Evolutionary conservation across 92 coral and sea anemone genomes (phyloP).

Genomic region (Paramuricea clavata): DNA sequence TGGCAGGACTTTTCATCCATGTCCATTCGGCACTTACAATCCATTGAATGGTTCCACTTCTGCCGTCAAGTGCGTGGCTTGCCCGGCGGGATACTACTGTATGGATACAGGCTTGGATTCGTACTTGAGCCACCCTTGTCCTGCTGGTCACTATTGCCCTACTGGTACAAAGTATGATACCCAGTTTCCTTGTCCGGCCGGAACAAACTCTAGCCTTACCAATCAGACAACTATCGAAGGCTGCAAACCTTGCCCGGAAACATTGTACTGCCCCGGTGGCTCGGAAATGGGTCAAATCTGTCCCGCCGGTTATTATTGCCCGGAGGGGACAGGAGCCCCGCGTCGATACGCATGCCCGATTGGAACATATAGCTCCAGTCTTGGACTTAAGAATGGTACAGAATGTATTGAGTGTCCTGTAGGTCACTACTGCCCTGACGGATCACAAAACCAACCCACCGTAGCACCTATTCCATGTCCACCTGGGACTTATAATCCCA

Average conservation of each 20-base stretch:
- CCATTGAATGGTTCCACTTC: constrained; percentile 79
- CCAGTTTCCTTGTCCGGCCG: constrained; percentile 98
- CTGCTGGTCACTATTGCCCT: constrained; percentile 95
- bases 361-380: constrained; percentile 84
- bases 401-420: constrained; percentile 89
- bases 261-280: constrained; percentile 85
- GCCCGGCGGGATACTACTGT: constrained; percentile 93
- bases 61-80: constrained; percentile 70
- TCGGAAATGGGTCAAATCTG: constrained; percentile 76
- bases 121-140: constrained; percentile 73
- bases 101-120: constrained; percentile 81
- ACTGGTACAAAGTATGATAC: constrained; percentile 84
- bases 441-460: constrained; percentile 87
- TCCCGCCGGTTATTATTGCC: constrained; percentile 96
- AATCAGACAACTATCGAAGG: constrained; percentile 80
- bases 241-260: constrained; percentile 87
- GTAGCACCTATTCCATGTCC: constrained; percentile 91
- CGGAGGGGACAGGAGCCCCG: constrained; percentile 87
- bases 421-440: constrained; percentile 96
- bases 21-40: constrained; percentile 93
- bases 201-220: constrained; percentile 80
- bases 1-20: constrained; percentile 86
- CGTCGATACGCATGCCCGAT: constrained; percentile 92
- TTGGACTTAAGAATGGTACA: constrained; percentile 83
- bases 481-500: constrained; percentile 94